Evolutionary conservation across 2,888 invertebrate genomes (phyloP).

Genomic region (Diogma glabrata): DNA sequence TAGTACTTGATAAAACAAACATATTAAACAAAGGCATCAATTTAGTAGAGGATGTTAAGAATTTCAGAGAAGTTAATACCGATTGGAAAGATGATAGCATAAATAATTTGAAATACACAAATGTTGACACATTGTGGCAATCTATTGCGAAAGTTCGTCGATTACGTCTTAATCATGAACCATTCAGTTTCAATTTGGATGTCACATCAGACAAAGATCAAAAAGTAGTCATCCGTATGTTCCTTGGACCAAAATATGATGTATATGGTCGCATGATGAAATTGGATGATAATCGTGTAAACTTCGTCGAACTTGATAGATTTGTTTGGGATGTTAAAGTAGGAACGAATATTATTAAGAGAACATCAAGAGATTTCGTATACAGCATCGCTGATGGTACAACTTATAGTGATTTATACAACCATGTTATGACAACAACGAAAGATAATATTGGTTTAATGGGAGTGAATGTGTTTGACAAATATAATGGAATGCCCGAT

Average conservation of each 20-base stretch:
- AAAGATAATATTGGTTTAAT: constrained; percentile 39
- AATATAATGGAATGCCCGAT: constrained; percentile 48
- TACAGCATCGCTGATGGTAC: constrained; percentile 51
- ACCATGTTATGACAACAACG: constrained; percentile 39
- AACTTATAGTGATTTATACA: constrained; percentile 36
- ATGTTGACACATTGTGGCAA: neutral
- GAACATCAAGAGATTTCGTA: constrained; percentile 51
- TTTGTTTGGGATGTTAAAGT: constrained; percentile 48
- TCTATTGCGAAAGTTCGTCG: constrained; percentile 42
- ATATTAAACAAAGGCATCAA: no score
- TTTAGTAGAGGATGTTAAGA: no score
- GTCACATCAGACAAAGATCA: constrained; percentile 45
- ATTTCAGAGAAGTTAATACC: no score
- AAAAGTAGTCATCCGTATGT: constrained; percentile 51
- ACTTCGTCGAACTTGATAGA: constrained; percentile 54
- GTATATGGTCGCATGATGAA: constrained; percentile 41
- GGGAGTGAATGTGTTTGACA: constrained; percentile 37
- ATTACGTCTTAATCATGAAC: constrained; percentile 51
- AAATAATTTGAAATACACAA: neutral
- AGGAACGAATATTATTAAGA: constrained; percentile 42
- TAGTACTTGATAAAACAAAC: no score
- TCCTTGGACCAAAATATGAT: constrained; percentile 59
- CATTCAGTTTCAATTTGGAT: constrained; percentile 47
- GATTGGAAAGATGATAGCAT: neutral
- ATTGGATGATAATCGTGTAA: constrained; percentile 46